phyloP scores from a whole-genome alignment of 2,797 vertebrate genomes.

The Taenioides sp. region DNA sequence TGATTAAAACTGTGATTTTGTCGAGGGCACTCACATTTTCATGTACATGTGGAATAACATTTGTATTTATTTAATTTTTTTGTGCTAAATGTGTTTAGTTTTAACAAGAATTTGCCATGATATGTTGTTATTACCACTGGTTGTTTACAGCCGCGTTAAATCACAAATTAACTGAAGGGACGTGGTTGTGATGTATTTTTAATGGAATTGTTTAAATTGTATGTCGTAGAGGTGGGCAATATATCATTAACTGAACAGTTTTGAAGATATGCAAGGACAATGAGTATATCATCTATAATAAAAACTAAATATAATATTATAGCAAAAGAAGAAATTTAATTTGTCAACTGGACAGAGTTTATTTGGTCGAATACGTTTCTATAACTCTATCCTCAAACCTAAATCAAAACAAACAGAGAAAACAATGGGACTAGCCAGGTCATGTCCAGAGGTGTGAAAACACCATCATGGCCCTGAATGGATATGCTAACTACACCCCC shows the following conservation, averaged over 20 bases:
- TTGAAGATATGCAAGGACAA: not conserved
- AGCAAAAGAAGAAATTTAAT: no score
- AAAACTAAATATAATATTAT: no score
- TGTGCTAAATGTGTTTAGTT: conserved; percentile 1
- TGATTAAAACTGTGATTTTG: not conserved
- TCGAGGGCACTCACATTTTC: not conserved
- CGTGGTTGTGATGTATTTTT: not conserved
- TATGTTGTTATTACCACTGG: not conserved
- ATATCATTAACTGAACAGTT: not conserved
- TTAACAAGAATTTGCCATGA: not conserved
- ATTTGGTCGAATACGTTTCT: no score
- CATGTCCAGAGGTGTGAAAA: no score
- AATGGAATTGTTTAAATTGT: not conserved
- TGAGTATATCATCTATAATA: not conserved
- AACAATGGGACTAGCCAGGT: no score
- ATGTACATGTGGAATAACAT: not conserved
- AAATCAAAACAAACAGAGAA: no score
- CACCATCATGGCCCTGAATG: no score
- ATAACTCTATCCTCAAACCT: no score
- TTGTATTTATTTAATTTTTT: not conserved
- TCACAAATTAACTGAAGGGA: not conserved
- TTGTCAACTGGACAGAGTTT: no score
- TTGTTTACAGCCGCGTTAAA: not conserved
- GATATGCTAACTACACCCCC: no score
- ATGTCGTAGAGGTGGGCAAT: not conserved